Evolutionary conservation across 2,888 invertebrate species (phyloP), one percentile per base, ranked within the genome.

Genomic region (Synanthedon myopaeformis): DNA sequence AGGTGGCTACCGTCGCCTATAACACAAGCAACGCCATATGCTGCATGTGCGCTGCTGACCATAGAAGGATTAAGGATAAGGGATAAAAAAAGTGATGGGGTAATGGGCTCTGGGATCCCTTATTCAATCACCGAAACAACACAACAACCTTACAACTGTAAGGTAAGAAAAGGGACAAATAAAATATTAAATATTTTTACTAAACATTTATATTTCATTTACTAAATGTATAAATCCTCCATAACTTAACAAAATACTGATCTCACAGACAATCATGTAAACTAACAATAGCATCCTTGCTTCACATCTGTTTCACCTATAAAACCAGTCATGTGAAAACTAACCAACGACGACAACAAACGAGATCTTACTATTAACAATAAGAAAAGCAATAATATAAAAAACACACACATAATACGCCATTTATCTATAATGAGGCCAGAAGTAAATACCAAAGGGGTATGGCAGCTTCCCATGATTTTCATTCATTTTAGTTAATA

Each of bases 231-330:
- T 54, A 54, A 55, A 56, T 58, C 35, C 52, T 54, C 55, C 49
- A 55, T 55, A 58, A 55, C 56, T 55, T 57, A 57, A 59, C 53
- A 55, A 28, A 79, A 81, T 82, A 84, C 82, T 82, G 82, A 77
- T 82, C 70, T 74, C 68, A 63, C 60, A 61, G 58, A 70, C 70
- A 66, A 66, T 54, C 57, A 56, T 55, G 55, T 58, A 57, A 60
- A 63, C 17, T 49, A 51, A 51, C 51, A 41, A 60, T 56, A 66
- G 64, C 74, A 74, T 66, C 65, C 70, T 67, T 67, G 49, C 58
- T 70, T 70, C 82, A 85, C 83, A 85, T 76, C 84, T 85, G 83
- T 84, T 85, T 69, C 85, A 85, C 82, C 84, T 85, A 81, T 80
- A 86, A 81, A 85, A 86, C 84, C 76, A 86, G 84, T 73, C 79